Evolutionary conservation across 2,797 vertebrate genomes (phyloP).

Genomic region (Simalia tracyae): DNA sequence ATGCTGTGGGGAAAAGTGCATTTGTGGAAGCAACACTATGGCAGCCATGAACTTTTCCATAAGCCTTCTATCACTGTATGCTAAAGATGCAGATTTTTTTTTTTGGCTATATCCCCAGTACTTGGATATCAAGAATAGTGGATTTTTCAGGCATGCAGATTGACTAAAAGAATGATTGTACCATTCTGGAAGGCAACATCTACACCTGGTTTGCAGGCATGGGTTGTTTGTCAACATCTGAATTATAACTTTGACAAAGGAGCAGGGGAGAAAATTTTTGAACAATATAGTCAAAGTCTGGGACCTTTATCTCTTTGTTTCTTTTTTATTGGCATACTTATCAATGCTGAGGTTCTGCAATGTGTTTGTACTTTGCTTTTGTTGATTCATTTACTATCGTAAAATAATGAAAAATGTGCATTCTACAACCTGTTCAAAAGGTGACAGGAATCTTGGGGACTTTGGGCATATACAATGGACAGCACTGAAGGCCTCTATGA

Average conservation of each 20-base stretch:
- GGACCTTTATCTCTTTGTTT: not conserved
- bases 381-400: not conserved
- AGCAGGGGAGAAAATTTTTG: not conserved
- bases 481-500: not conserved
- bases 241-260: not conserved
- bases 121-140: not conserved
- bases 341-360: not conserved
- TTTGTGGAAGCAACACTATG: not conserved
- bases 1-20: not conserved
- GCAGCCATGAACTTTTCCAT: not conserved
- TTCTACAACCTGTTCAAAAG: not conserved
- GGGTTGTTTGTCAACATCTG: not conserved
- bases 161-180: not conserved
- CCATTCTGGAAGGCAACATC: not conserved
- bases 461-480: not conserved
- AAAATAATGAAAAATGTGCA: not conserved
- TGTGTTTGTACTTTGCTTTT: not conserved
- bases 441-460: not conserved
- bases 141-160: not conserved
- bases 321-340: not conserved
- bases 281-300: not conserved
- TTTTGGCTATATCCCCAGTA: not conserved
- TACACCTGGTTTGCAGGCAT: not conserved
- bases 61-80: not conserved
- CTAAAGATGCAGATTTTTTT: not conserved